phyloP scores from a whole-genome alignment of 2,888 invertebrate genomes.

The Microdon myrmicae region DNA sequence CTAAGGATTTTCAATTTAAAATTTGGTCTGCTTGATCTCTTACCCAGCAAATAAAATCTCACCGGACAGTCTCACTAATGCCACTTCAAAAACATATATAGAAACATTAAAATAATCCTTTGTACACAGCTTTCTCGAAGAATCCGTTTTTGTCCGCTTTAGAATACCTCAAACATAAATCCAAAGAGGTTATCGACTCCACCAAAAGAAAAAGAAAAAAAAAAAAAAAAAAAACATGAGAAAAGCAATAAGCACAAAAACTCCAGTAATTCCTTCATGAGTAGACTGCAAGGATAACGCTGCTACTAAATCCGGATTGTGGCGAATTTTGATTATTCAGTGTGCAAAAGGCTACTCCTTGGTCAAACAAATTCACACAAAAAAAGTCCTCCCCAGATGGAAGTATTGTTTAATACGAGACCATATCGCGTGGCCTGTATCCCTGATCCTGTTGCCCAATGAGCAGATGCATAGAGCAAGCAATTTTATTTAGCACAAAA shows the following conservation, averaged over 20 bases:
- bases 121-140: no score
- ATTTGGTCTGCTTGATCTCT: no score
- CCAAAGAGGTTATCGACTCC: no score
- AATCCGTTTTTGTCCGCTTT: no score
- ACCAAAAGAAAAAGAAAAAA: neutral
- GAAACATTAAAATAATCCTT: no score
- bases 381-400: constrained; percentile 12
- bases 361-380: constrained; percentile 14
- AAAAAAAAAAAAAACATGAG: constrained; percentile 6
- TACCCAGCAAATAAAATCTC: no score
- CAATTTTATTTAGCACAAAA: constrained; percentile 31
- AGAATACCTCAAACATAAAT: no score
- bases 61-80: no score
- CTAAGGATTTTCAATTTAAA: no score
- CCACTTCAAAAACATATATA: no score
- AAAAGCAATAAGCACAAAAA: constrained; percentile 16
- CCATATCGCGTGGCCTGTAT: constrained; percentile 7
- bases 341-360: constrained; percentile 19
- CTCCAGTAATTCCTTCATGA: constrained; percentile 17
- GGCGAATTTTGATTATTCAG: constrained; percentile 38
- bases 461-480: constrained; percentile 27
- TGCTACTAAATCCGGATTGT: constrained; percentile 30
- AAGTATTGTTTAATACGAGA: constrained; percentile 14
- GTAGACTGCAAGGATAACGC: constrained; percentile 5
- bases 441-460: no score